Evolutionary conservation across 2,113 vertebrate genomes (phyloP).

Genomic region (Mystacornis crossleyi): DNA sequence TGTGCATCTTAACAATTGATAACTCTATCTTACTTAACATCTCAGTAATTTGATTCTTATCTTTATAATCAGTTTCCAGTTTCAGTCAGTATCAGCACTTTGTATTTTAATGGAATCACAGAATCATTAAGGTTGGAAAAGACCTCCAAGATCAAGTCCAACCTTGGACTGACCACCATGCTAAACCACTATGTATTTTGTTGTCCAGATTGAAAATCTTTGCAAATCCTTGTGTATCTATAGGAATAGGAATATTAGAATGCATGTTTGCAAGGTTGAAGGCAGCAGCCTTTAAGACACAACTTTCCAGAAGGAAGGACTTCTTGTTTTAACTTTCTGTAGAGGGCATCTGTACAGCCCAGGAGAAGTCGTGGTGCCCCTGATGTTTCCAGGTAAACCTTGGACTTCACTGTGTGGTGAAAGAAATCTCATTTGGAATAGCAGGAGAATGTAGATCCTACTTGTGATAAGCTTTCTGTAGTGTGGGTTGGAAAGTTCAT

Average conservation of each 20-base stretch:
- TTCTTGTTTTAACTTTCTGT: neutral
- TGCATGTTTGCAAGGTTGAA: neutral
- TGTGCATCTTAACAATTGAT: neutral
- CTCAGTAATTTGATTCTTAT: neutral
- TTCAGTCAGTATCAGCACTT: neutral
- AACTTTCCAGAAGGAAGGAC: neutral
- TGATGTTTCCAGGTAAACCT: neutral
- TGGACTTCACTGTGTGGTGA: neutral
- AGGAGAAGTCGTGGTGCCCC: neutral
- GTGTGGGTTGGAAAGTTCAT: neutral
- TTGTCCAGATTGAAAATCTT: neutral
- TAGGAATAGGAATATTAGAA: neutral
- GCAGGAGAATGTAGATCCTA: neutral
- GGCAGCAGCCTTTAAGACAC: neutral
- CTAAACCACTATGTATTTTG: neutral
- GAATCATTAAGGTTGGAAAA: neutral
- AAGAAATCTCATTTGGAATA: neutral
- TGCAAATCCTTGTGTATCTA: neutral
- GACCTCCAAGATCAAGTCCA: neutral
- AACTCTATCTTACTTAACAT: neutral
- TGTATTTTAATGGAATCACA: neutral
- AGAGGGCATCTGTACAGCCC: neutral
- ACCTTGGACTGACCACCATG: rapidly evolving
- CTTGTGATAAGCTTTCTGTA: neutral
- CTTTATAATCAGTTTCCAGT: neutral